phyloP scores from a whole-genome alignment of 2,113 vertebrate species.

The Callocephalon fimbriatum region DNA sequence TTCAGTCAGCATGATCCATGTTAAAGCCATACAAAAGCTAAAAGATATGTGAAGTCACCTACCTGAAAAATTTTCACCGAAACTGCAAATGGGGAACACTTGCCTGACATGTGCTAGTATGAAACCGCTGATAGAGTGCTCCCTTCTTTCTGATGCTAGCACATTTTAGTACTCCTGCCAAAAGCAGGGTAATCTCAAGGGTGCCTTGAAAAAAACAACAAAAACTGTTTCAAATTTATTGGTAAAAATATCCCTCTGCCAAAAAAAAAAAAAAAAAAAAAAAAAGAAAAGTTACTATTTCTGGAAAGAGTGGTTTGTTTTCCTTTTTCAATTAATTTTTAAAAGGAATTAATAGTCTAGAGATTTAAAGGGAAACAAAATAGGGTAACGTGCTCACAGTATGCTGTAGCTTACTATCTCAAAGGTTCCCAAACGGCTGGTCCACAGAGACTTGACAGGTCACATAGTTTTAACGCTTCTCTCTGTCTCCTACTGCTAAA shows the following conservation, averaged over 20 bases:
- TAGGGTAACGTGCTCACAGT: neutral
- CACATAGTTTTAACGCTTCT: conserved; percentile 40
- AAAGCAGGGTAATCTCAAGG: neutral
- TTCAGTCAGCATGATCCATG: neutral
- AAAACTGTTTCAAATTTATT: neutral
- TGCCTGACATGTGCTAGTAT: neutral
- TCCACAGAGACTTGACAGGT: conserved; percentile 8
- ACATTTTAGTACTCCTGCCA: conserved; percentile 5
- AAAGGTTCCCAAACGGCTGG: conserved; percentile 11
- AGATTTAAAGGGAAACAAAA: conserved; percentile 1
- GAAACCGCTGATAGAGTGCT: neutral
- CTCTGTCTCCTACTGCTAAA: conserved; percentile 24
- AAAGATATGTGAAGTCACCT: neutral
- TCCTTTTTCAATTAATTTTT: neutral
- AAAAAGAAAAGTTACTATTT: neutral
- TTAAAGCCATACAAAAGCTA: neutral
- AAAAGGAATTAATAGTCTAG: neutral
- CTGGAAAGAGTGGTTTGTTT: neutral
- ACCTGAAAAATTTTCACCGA: conserved; percentile 17
- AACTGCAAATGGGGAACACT: neutral
- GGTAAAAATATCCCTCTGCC: neutral
- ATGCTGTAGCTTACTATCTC: neutral
- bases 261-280: neutral
- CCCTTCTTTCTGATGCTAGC: neutral
- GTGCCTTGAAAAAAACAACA: neutral